Conservation (phyloP, 1,140 invertebrate species). For the Drosophila insularis region DNA sequence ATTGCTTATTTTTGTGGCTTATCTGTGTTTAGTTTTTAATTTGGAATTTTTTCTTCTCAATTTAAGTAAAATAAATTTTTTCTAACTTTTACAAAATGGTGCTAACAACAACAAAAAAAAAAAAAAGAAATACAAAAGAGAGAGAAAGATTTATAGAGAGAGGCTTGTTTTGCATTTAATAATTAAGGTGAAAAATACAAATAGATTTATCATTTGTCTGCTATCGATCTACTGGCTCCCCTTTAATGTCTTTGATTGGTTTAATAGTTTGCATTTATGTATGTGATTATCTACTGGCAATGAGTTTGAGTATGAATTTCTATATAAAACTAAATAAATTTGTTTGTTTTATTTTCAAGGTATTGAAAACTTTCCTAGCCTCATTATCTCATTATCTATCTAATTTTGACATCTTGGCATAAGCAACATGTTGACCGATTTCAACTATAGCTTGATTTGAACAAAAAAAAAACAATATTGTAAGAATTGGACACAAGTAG, state of each 20-base stretch:
- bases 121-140: neutral
- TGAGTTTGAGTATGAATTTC: no score
- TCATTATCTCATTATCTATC: no score
- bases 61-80: neutral
- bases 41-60: neutral
- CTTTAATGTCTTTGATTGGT: neutral
- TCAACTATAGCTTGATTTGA: no score
- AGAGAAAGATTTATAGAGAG: neutral
- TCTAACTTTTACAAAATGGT: neutral
- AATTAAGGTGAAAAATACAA: neutral
- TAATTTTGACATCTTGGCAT: no score
- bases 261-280: no score
- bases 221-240: neutral
- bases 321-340: no score
- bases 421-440: no score
- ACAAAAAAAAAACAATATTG: no score
- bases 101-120: neutral
- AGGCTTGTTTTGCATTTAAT: neutral
- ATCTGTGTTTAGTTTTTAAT: conserved; percentile 32
- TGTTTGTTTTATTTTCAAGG: no score
- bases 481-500: no score
- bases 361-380: no score
- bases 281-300: no score
- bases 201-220: neutral
- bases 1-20: conserved; percentile 27